Evolutionary conservation across 2,888 invertebrate genomes (phyloP), one percentile per base, ranked within the genome.

Genomic region (Tiliacea aurago): DNA sequence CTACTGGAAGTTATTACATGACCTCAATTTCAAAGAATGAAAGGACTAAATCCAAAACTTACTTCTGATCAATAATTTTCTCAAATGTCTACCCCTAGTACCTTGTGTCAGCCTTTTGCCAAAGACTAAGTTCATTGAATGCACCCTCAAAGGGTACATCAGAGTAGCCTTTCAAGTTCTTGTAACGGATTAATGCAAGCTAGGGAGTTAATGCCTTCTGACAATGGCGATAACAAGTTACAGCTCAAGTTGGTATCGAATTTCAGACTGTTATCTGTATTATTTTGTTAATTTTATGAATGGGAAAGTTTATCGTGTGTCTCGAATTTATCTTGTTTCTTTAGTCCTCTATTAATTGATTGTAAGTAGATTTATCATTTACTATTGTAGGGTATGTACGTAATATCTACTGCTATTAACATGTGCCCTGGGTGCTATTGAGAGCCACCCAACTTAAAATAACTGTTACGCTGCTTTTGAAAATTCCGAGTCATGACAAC

Each of bases 151-250:
- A 78, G 78, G 71, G 64, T 70, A 77, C 69, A 56, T 45, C 53
- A 53, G 53, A 64, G 83, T 56, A 83, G 66, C 70, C 70, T 68
- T 78, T 80, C 51, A 75, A 74, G 73, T 73, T 67, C 65, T 73
- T 51, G 74, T 76, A 81, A 78, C 74, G 73, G 79, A 78, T 81
- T 84, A 85, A 43, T 81, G 79, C 72, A 70, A 78, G 73, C 73
- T 41, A 58, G 68, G 70, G 70, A 85, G 62, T 68, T 77, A 70
- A 63, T 59, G 53, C 23, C 55, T 69, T 47, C 41, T 70, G 73
- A 77, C 81, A 85, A 84, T 80, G 77, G 20, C 10, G 37, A 47
- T 64, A 70, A 51, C 15, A 75, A 83, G 73, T 81, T 72, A 47
- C 71, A 55, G 67, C 58, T 74, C 59, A 72, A 79, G 70, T 74